Evolutionary conservation across 2,113 vertebrate species (phyloP).

Genomic region (cat (Felis catus)): F.catus_Fca126_mat1.0 CM031427.1:23322001-23322500

Average conservation of each 20-base stretch:
- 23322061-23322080: neutral
- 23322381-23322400: neutral
- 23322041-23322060: neutral
- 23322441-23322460: neutral
- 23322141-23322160: neutral
- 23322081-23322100: neutral
- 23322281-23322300: neutral
- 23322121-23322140: slow-evolving; percentile 39
- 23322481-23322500: no score
- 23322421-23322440: neutral
- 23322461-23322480: neutral
- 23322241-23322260: neutral
- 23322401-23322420: neutral
- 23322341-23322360: neutral
- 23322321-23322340: neutral
- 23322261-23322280: neutral
- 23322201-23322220: accelerated
- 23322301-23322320: neutral
- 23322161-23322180: neutral
- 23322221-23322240: accelerated
- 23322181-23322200: neutral
- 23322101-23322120: neutral
- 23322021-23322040: slow-evolving; percentile 6
- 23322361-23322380: neutral
- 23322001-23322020: neutral